Conservation (phyloP, 1,140 invertebrate genomes). For the Nylanderia fulva region DNA sequence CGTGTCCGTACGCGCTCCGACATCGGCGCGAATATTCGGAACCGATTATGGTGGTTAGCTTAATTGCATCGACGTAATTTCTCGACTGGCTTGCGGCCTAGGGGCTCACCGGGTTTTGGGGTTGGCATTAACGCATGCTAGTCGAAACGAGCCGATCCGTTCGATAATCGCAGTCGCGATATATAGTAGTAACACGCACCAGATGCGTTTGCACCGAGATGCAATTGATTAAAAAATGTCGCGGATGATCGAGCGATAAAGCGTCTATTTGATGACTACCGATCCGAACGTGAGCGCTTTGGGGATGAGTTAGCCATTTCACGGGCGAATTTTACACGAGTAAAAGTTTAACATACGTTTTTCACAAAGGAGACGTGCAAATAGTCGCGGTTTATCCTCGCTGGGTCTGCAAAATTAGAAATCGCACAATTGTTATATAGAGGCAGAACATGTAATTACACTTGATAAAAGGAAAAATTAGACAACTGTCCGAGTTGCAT, state of each 20-base stretch:
- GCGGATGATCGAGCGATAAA: background rate
- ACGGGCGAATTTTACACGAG: background rate
- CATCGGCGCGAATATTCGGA: constrained; percentile 49
- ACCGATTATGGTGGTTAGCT: constrained; percentile 58
- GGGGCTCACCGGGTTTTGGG: constrained; percentile 53
- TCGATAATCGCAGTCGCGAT: constrained; percentile 62
- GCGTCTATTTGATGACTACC: constrained; percentile 12
- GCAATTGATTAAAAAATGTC: constrained; percentile 14
- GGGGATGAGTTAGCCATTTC: background rate
- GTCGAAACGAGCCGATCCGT: constrained; percentile 45
- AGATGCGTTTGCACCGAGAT: background rate
- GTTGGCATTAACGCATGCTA: constrained; percentile 59
- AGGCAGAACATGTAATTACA: background rate
- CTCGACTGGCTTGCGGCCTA: constrained; percentile 49
- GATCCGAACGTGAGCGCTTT: constrained; percentile 26
- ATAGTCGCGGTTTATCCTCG: background rate
- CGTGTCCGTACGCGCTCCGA: constrained; percentile 41
- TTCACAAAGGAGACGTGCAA: background rate
- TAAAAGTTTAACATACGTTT: constrained; percentile 38
- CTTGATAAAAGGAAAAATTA: no score
- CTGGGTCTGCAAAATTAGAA: constrained; percentile 1
- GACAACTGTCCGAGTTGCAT: background rate
- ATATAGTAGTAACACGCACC: background rate
- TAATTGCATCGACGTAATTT: constrained; percentile 61
- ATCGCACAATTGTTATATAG: background rate